Percentiles rank a stretch among this genome's conserved stretches.
Conservation (phyloP, 2,113 vertebrate species). For the Cynopterus brachyotis region DNA sequence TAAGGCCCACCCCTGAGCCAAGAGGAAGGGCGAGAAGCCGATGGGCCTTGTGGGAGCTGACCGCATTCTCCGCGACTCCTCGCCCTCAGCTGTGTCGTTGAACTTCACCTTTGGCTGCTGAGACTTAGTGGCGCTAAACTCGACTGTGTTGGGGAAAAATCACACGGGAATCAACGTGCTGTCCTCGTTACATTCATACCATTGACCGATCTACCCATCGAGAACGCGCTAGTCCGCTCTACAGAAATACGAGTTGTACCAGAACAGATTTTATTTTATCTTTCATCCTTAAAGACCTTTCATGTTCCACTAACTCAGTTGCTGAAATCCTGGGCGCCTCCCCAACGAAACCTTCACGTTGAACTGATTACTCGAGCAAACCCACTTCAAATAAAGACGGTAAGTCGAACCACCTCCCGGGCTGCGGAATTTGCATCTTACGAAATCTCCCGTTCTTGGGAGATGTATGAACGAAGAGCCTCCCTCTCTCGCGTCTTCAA, state of each 20-base stretch:
- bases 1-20: not conserved
- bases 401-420: not conserved
- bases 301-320: not conserved
- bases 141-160: not conserved
- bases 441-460: not conserved
- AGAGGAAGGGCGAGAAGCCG: not conserved
- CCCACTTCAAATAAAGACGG: not conserved
- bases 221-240: not conserved
- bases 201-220: not conserved
- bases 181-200: not conserved
- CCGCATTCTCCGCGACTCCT: fast-evolving
- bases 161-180: not conserved
- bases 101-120: not conserved
- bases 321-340: not conserved
- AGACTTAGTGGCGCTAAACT: not conserved
- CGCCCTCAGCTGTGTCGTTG: too few relatives aligned
- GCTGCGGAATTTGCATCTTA: not conserved
- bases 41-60: fast-evolving
- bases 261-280: slow-evolving; percentile 3
- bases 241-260: not conserved
- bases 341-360: slow-evolving; percentile 6
- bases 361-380: slow-evolving; percentile 38
- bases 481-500: not conserved
- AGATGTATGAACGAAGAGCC: not conserved
- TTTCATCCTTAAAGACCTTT: slow-evolving; percentile 55